These are phyloP conservation scores for Drosophila elegans DNA, from an alignment of 1,140 invertebrate genomes.

Conservation along the genomic window DNA sequence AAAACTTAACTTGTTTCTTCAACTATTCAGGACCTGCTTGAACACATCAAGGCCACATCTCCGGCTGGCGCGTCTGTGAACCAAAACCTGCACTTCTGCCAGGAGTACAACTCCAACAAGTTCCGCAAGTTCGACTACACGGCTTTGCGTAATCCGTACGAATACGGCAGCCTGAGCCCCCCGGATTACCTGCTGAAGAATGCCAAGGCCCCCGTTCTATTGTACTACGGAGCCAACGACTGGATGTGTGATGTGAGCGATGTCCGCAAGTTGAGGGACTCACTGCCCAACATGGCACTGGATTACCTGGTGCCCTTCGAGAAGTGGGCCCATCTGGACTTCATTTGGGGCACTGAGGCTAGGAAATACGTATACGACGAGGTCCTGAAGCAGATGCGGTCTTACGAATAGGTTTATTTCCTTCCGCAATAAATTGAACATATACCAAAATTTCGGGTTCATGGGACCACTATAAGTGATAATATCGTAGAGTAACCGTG, in stretches of 20 bases:
- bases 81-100: constrained; percentile 85
- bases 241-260: constrained; percentile 87
- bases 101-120: constrained; percentile 82
- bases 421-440: constrained; percentile 33
- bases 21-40: constrained; percentile 68
- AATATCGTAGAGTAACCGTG: no score
- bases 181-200: constrained; percentile 87
- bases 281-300: constrained; percentile 77
- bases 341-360: constrained; percentile 88
- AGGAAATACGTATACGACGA: constrained; percentile 87
- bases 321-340: constrained; percentile 90
- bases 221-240: constrained; percentile 88
- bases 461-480: no score
- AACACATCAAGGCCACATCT: constrained; percentile 85
- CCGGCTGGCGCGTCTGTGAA: constrained; percentile 87
- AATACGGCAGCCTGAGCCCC: constrained; percentile 85
- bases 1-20: not conserved
- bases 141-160: constrained; percentile 82
- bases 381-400: constrained; percentile 64
- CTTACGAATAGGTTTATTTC: constrained; percentile 50
- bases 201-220: constrained; percentile 87
- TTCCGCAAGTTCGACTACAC: constrained; percentile 85
- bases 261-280: constrained; percentile 86
- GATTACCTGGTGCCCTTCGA: constrained; percentile 86
- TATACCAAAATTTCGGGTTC: not conserved